These are phyloP conservation scores for Pseudopleuronectes americanus DNA, from an alignment of 2,797 vertebrate genomes.

Conservation along the genomic window DNA sequence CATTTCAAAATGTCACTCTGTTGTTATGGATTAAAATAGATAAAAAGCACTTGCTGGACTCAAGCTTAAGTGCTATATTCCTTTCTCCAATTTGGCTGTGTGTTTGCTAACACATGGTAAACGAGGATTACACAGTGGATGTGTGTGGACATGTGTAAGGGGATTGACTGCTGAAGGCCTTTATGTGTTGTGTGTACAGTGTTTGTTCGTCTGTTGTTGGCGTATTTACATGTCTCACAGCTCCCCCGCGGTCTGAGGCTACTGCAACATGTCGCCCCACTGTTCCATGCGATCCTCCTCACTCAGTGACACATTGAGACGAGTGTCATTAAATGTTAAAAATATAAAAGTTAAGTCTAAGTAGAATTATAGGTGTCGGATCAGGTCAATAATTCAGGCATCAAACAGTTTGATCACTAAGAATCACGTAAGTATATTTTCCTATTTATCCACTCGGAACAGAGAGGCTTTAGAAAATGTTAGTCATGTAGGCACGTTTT, in stretches of 20 bases:
- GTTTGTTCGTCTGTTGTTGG: neutral
- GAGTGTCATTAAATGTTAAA: too few species aligned
- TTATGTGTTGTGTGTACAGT: neutral
- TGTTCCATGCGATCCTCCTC: neutral
- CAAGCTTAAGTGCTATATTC: conserved; percentile 17
- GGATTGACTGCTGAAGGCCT: conserved; percentile 43
- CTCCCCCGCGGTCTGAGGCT: neutral
- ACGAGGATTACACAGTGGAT: conserved; percentile 46
- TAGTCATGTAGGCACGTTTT: too few species aligned
- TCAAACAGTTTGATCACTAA: neutral
- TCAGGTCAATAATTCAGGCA: too few species aligned
- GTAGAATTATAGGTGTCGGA: neutral
- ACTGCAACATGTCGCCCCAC: neutral
- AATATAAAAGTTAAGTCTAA: neutral
- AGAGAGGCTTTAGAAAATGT: too few species aligned
- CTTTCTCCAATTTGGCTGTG: conserved; percentile 31
- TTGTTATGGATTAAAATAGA: neutral
- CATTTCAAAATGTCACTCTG: neutral
- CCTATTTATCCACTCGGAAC: too few species aligned
- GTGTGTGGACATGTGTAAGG: conserved; percentile 30
- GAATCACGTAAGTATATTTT: neutral
- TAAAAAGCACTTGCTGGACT: conserved; percentile 18
- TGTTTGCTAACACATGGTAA: conserved; percentile 58
- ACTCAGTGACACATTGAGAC: neutral
- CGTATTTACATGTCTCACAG: conserved; percentile 24